Conservation (phyloP, 1,140 invertebrate species). For the Hylaeus volcanicus region DNA sequence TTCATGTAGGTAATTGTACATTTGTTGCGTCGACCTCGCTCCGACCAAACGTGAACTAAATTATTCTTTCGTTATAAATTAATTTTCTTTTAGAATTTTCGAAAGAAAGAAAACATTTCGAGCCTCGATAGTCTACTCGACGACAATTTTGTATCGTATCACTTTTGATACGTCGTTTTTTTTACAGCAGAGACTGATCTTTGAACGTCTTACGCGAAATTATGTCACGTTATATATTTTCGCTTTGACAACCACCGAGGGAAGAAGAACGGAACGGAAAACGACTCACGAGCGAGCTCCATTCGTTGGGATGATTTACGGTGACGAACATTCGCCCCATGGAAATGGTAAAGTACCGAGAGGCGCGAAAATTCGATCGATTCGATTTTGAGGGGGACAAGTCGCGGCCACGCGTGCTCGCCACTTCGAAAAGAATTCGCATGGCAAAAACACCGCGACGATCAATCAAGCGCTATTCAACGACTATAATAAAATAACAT, state of each 20-base stretch:
- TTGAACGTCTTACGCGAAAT: neutral
- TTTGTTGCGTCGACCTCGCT: neutral
- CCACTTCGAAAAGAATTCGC: conserved; percentile 47
- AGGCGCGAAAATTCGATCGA: conserved; percentile 19
- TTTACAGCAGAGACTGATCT: neutral
- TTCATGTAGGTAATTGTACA: neutral
- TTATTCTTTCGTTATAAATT: neutral
- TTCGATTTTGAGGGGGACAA: neutral
- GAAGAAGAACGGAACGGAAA: neutral
- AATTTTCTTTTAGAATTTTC: too few species aligned
- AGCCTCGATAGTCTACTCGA: too few species aligned
- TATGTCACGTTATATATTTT: neutral
- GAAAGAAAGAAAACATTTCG: too few species aligned
- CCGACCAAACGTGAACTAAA: too few species aligned
- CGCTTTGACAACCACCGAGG: neutral
- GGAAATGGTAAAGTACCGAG: neutral
- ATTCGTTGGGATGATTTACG: neutral
- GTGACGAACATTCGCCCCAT: too few species aligned
- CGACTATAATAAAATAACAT: conserved; percentile 61
- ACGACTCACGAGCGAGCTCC: neutral
- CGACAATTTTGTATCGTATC: too few species aligned
- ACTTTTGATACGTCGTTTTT: too few species aligned
- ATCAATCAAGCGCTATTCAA: conserved; percentile 70
- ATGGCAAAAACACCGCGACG: conserved; percentile 56
- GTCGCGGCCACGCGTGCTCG: conserved; percentile 3